These are phyloP conservation scores for Pseudorectes ferrugineus DNA, from an alignment of 2,113 vertebrate genomes.

Conservation along the genomic window DNA sequence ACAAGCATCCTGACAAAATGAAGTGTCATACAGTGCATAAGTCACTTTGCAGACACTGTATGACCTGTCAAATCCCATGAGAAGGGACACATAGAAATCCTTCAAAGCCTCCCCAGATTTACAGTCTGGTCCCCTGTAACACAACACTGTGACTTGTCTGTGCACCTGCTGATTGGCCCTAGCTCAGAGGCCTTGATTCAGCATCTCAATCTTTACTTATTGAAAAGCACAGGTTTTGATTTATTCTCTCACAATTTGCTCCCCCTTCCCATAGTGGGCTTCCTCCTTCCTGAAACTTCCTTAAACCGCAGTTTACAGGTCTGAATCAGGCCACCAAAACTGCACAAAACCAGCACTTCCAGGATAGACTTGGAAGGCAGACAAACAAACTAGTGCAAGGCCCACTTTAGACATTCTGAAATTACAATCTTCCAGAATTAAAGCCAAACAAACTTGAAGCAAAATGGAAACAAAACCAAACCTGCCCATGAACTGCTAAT, in stretches of 20 bases:
- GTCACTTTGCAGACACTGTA: not conserved
- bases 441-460: not conserved
- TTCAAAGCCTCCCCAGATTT: not conserved
- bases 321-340: not conserved
- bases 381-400: not conserved
- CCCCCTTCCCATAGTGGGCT: not conserved
- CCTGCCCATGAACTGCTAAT: not conserved
- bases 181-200: not conserved
- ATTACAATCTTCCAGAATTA: not conserved
- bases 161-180: not conserved
- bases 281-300: not conserved
- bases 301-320: not conserved
- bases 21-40: rapidly evolving
- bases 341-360: not conserved
- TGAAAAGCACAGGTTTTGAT: not conserved
- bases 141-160: not conserved
- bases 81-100: not conserved
- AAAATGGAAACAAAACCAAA: not conserved
- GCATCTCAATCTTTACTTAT: not conserved
- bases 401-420: not conserved
- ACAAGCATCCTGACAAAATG: not conserved
- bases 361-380: not conserved
- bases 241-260: not conserved
- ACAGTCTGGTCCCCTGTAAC: not conserved
- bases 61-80: not conserved